A percentile compares a stretch with the other conserved stretches of the same genome.
Evolutionary conservation across 2,797 vertebrate genomes (phyloP).

Genomic region (Sebastes alutus): DNA sequence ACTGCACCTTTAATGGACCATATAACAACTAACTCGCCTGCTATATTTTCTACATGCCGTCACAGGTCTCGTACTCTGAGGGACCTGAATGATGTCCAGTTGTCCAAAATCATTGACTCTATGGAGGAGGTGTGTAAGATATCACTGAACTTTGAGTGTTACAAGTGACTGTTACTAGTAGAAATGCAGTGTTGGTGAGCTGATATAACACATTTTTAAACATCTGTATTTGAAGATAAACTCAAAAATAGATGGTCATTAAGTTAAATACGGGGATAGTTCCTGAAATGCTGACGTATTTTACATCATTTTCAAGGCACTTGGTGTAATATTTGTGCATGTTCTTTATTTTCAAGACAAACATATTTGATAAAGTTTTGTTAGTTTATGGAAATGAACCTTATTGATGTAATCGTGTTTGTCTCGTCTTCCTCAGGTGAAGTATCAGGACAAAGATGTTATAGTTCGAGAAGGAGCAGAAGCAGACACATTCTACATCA

Average conservation of each 20-base stretch:
- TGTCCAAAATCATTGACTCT: slow-evolving; percentile 87
- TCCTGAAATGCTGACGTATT: neutral
- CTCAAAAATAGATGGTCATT: neutral
- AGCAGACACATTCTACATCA: slow-evolving; percentile 86
- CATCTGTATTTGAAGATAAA: neutral
- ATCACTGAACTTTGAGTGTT: neutral
- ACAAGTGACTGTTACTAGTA: neutral
- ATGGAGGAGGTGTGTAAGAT: slow-evolving; percentile 85
- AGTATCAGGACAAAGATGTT: slow-evolving; percentile 81
- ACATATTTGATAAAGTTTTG: neutral
- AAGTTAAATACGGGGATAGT: neutral
- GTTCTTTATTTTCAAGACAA: neutral
- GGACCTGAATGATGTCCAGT: slow-evolving; percentile 80
- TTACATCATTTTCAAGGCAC: neutral
- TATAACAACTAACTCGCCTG: neutral
- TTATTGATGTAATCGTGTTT: neutral
- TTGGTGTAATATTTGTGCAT: neutral
- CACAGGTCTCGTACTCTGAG: slow-evolving; percentile 83
- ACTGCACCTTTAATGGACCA: neutral
- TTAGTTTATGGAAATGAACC: neutral
- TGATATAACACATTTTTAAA: neutral
- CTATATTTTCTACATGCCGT: neutral
- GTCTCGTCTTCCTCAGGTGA: slow-evolving; percentile 72
- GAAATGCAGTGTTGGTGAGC: neutral
- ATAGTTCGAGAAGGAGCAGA: slow-evolving; percentile 86